phyloP scores from a whole-genome alignment of 2,113 vertebrate genomes.

The Conger conger region DNA sequence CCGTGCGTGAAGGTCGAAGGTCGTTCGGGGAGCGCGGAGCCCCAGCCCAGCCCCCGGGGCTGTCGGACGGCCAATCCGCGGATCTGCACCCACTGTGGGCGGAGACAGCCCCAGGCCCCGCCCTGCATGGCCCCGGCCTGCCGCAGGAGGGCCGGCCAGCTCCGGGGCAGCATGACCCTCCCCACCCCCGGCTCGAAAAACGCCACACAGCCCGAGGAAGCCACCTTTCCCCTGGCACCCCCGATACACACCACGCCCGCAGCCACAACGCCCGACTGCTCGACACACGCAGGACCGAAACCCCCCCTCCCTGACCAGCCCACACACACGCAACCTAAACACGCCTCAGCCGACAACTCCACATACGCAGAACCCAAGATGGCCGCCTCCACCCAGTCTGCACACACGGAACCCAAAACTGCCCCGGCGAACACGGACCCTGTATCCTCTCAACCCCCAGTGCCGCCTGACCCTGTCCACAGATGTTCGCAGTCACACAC shows the following conservation, averaged over 20 bases:
- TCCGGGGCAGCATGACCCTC: conserved; percentile 65
- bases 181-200: conserved; percentile 56
- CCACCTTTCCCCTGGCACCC: conserved; percentile 43
- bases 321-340: conserved; percentile 47
- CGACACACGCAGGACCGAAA: conserved; percentile 35
- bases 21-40: conserved; percentile 52
- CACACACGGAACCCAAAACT: conserved; percentile 41
- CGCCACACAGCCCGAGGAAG: conserved; percentile 33
- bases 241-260: conserved; percentile 31
- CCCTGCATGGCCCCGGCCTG: conserved; percentile 63
- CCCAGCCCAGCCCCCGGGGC: conserved; percentile 62
- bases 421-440: conserved; percentile 5
- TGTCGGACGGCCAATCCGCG: conserved; percentile 54
- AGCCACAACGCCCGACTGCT: conserved; percentile 40
- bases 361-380: conserved; percentile 32
- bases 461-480: conserved; percentile 39
- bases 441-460: conserved; percentile 29
- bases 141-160: conserved; percentile 55
- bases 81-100: conserved; percentile 64
- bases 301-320: conserved; percentile 44
- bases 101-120: conserved; percentile 62
- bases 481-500: conserved; percentile 17
- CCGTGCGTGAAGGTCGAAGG: conserved; percentile 39
- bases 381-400: conserved; percentile 43
- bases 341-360: conserved; percentile 29